Conservation (phyloP, 2,113 vertebrate species). For the Ophthalmolycus amberensis region DNA sequence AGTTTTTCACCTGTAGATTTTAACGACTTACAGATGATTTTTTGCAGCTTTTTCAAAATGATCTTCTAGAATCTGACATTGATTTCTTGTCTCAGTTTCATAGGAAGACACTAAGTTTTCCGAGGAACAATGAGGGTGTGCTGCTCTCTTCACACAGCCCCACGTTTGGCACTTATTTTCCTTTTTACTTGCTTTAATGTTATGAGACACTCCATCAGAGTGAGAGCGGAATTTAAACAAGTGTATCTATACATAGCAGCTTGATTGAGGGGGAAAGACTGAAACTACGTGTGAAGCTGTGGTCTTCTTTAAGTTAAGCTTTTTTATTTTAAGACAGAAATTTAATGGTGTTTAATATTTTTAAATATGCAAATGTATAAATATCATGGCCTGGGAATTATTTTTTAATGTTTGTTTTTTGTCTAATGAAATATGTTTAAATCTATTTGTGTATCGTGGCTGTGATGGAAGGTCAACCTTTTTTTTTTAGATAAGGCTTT, state of each 20-base stretch:
- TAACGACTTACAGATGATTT: slow-evolving; percentile 47
- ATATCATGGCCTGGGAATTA: slow-evolving; percentile 60
- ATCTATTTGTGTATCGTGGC: slow-evolving; percentile 69
- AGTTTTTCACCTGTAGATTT: slow-evolving; percentile 38
- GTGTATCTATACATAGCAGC: slow-evolving; percentile 62
- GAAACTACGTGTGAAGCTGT: slow-evolving; percentile 26
- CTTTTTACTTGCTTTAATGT: slow-evolving; percentile 33
- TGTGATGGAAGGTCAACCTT: slow-evolving; percentile 55
- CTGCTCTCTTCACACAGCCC: slow-evolving; percentile 17
- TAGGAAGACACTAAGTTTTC: slow-evolving; percentile 52
- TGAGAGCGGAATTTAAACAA: slow-evolving; percentile 22
- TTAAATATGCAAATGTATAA: slow-evolving; percentile 83
- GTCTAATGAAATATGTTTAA: slow-evolving; percentile 64
- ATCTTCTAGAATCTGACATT: slow-evolving; percentile 48
- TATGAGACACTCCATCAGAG: neutral
- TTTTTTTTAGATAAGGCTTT: slow-evolving; percentile 73
- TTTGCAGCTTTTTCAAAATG: slow-evolving; percentile 4
- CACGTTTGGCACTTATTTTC: slow-evolving; percentile 60
- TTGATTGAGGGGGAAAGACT: slow-evolving; percentile 34
- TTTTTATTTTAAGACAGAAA: slow-evolving; percentile 64
- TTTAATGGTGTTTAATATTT: slow-evolving; percentile 70
- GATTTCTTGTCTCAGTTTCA: slow-evolving; percentile 42
- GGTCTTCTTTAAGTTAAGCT: slow-evolving; percentile 68
- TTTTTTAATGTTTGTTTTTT: slow-evolving; percentile 46
- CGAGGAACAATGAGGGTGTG: slow-evolving; percentile 3